phyloP scores from a whole-genome alignment of 2,797 vertebrate species.

The Alca torda region DNA sequence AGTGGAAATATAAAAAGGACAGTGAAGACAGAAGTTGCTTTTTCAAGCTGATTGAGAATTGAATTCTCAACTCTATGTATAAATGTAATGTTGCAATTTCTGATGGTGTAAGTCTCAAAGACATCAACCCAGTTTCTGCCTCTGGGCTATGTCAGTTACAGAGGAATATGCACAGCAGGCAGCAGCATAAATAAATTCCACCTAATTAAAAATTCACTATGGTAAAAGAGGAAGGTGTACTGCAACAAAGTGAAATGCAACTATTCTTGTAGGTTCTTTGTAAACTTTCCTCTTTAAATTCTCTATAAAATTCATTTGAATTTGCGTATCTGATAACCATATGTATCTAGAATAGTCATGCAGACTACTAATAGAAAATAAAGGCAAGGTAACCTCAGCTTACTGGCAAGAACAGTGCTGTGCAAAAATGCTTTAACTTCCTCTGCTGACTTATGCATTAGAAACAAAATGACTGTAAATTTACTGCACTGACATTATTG shows the following conservation, averaged over 20 bases:
- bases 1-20: background rate
- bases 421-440: background rate
- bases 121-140: background rate
- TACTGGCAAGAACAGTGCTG: background rate
- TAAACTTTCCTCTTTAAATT: background rate
- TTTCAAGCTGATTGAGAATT: background rate
- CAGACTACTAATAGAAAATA: background rate
- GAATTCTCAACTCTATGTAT: background rate
- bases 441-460: background rate
- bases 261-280: background rate
- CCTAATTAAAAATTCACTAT: background rate
- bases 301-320: background rate
- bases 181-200: background rate
- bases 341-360: background rate
- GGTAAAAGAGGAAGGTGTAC: background rate
- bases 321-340: background rate
- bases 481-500: background rate
- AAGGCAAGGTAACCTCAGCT: background rate
- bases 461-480: slow-evolving; percentile 2
- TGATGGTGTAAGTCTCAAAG: background rate
- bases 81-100: background rate
- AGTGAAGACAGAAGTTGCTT: background rate
- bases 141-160: background rate
- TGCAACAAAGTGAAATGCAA: background rate
- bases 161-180: background rate